These are phyloP conservation scores for Amazona vittata DNA, from an alignment of 2,113 vertebrate genomes.

Conservation along the genomic window DNA sequence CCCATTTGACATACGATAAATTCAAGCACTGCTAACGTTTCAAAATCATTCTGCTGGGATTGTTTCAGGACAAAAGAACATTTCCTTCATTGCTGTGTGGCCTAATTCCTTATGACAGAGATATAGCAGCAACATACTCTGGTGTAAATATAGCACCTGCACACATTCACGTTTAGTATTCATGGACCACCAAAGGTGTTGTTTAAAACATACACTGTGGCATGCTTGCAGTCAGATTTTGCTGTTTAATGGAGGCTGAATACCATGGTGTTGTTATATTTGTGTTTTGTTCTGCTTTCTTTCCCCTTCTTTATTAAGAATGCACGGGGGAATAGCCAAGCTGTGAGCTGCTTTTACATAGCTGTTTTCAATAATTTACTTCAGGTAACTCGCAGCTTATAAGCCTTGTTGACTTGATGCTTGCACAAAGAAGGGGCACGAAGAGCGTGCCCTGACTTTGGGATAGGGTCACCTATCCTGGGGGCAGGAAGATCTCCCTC, in stretches of 20 bases:
- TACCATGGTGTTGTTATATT: background rate
- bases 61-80: constrained; percentile 7
- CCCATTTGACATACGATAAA: background rate
- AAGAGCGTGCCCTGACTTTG: background rate
- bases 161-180: background rate
- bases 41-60: constrained; percentile 17
- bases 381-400: background rate
- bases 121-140: constrained; percentile 8
- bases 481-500: background rate
- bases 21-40: background rate
- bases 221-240: background rate
- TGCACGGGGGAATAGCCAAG: background rate
- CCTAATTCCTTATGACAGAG: constrained; percentile 43
- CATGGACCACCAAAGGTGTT: background rate
- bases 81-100: constrained; percentile 23
- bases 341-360: background rate
- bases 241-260: background rate
- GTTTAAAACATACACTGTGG: background rate
- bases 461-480: background rate
- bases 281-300: background rate
- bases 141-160: background rate
- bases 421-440: background rate
- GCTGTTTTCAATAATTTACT: background rate
- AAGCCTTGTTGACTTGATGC: background rate
- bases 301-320: background rate